Percentiles rank a stretch among this genome's conserved stretches.
These are phyloP conservation scores for Drosophila bifasciata DNA, from an alignment of 1,140 invertebrate genomes.

Conservation along the genomic window DNA sequence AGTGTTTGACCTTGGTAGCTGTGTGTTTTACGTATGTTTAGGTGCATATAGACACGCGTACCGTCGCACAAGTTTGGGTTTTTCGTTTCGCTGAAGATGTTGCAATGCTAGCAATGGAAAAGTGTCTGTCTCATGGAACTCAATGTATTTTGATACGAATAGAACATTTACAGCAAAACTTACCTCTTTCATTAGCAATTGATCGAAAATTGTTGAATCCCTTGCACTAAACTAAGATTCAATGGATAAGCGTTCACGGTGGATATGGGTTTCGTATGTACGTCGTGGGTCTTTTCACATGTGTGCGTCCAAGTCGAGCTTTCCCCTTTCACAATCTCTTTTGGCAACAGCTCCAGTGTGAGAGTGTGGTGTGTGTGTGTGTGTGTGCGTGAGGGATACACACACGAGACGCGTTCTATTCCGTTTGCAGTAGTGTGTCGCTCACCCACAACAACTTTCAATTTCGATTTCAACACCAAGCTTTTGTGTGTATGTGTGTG, in stretches of 20 bases:
- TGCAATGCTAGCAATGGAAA: constrained; percentile 32
- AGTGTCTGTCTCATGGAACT: background rate
- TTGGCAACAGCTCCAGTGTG: constrained; percentile 7
- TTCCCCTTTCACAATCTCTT: constrained; percentile 32
- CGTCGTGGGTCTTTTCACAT: constrained; percentile 4
- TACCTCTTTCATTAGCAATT: constrained; percentile 70
- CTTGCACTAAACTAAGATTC: constrained; percentile 55
- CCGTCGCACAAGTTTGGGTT: constrained; percentile 14
- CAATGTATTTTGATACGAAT: background rate
- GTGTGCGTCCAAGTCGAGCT: constrained; percentile 6
- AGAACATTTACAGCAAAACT: constrained; percentile 1
- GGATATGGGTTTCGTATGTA: background rate
- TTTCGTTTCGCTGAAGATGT: constrained; percentile 27
- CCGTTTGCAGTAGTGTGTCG: constrained; percentile 36
- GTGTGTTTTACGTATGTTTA: constrained; percentile 39
- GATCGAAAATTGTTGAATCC: constrained; percentile 50
- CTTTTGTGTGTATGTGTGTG: constrained; percentile 21
- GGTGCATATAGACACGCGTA: constrained; percentile 53
- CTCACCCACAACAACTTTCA: constrained; percentile 49
- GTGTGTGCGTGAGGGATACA: constrained; percentile 13
- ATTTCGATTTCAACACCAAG: constrained; percentile 46
- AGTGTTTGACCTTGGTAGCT: constrained; percentile 68
- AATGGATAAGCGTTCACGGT: constrained; percentile 2
- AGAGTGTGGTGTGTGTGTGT: constrained; percentile 11
- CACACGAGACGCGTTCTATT: constrained; percentile 47